These are phyloP conservation scores for Cuniculus paca DNA, from an alignment of 2,797 vertebrate genomes.

Conservation along the genomic window DNA sequence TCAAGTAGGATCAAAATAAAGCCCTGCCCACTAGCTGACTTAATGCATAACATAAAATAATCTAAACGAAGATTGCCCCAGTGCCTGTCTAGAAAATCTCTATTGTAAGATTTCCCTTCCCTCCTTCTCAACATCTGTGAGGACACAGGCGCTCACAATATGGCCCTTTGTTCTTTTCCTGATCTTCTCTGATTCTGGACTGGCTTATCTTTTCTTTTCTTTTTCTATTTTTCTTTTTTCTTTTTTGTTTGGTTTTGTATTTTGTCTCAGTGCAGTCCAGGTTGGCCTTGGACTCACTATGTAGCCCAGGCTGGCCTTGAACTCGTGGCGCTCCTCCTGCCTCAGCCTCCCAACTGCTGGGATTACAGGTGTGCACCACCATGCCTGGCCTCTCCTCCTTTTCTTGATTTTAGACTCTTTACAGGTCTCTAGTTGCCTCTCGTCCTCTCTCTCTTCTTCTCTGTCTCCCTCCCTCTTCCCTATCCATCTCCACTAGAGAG, in stretches of 20 bases:
- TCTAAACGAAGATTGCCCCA: constrained; percentile 39
- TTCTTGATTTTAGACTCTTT: constrained; percentile 27
- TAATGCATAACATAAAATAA: constrained; percentile 34
- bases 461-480: accelerated
- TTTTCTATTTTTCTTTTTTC: too few relatives aligned
- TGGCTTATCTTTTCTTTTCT: constrained; percentile 15
- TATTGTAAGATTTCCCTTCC: neutral
- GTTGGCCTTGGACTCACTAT: neutral
- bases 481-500: neutral
- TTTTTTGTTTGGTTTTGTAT: too few relatives aligned
- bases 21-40: constrained; percentile 47
- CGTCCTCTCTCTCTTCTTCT: neutral
- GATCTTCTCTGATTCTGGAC: neutral
- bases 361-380: neutral
- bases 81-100: constrained; percentile 10
- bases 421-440: neutral
- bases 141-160: neutral
- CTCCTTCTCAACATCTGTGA: constrained; percentile 34
- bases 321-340: neutral
- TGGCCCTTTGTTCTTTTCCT: constrained; percentile 39
- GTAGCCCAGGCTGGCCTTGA: neutral
- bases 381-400: neutral
- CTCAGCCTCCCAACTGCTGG: neutral
- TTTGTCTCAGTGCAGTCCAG: neutral
- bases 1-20: constrained; percentile 73